Evolutionary conservation across 2,888 invertebrate species (phyloP), one percentile per base, ranked within the genome.

Genomic region (Seladonia tumulorum): DNA sequence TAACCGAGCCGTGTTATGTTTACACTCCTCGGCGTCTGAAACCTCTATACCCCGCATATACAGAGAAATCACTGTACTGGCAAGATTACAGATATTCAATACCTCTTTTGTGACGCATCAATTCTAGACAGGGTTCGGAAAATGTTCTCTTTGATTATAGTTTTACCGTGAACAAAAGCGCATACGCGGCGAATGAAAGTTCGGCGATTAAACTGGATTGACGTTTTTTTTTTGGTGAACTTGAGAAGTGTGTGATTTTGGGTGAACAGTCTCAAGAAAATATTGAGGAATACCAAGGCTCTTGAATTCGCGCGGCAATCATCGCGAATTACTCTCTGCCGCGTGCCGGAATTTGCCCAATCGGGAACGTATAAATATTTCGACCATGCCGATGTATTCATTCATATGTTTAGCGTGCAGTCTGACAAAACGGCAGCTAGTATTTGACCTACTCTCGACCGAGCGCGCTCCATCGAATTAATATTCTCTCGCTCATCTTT

Each of bases 381-480:
- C 45, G 14, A 4, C n/a, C 73, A n/a, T 7, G 18, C 18, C 57
- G 49, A 85, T 68, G 76, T 72, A 79, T 78, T 16, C 76, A 57
- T 78, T 72, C 49, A 73, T 57, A 72, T 53, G 39, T 57, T 71
- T 35, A 66, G 66, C 39, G 53, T 39, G 72, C 42, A 25, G 25
- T 18, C n/a, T 16, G 35, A 25, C 35, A 25, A 35, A 74, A 49
- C 35, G 25, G 8, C 18, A n/a, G 39, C 35, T 60, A 79, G 66
- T 79, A 71, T 84, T 85, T 78, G 63, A 79, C 75, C 53, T 78
- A 47, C 63, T 39, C 60, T 75, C 63, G 47, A 79, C 53, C 42
- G 47, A n/a, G 70, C 70, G 25, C 49, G 60, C n/a, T 83, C 35
- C 49, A 53, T 18, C 35, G 45, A 42, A 63, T 63, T 80, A 73